Conservation (phyloP, 1,140 invertebrate genomes). For the Ganaspis sp. region DNA sequence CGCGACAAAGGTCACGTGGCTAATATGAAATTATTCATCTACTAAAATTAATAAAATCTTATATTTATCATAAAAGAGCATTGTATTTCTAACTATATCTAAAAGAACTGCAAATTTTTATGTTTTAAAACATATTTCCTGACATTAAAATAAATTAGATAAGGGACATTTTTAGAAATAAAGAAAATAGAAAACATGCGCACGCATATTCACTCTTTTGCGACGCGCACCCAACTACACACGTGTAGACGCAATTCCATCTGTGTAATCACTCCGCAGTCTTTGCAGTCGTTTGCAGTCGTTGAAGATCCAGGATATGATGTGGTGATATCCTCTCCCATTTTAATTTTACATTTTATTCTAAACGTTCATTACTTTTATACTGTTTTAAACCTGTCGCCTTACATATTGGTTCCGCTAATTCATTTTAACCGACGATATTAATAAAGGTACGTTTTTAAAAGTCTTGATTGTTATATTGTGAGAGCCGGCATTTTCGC, state of each 20-base stretch:
- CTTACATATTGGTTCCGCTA: too few species aligned
- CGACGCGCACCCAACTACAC: neutral
- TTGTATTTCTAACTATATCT: neutral
- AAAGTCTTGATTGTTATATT: neutral
- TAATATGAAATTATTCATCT: neutral
- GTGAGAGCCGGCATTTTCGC: neutral
- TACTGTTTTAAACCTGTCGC: too few species aligned
- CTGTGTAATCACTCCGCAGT: neutral
- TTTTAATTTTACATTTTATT: too few species aligned
- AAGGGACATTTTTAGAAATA: neutral
- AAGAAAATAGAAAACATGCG: neutral
- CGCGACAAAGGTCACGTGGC: neutral
- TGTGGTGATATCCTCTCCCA: too few species aligned
- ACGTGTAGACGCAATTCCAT: neutral
- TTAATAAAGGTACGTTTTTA: neutral
- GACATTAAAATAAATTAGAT: too few species aligned
- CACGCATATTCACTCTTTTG: neutral
- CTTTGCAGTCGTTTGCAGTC: neutral
- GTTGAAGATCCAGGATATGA: too few species aligned
- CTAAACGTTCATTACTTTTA: too few species aligned
- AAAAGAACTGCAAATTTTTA: neutral
- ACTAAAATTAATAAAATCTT: neutral
- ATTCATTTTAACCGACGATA: neutral
- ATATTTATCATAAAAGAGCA: neutral
- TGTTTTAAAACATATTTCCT: neutral